Percentiles rank a stretch among this genome's conserved stretches.
Evolutionary conservation across 2,888 invertebrate genomes (phyloP).

Genomic region (Nineta flava): DNA sequence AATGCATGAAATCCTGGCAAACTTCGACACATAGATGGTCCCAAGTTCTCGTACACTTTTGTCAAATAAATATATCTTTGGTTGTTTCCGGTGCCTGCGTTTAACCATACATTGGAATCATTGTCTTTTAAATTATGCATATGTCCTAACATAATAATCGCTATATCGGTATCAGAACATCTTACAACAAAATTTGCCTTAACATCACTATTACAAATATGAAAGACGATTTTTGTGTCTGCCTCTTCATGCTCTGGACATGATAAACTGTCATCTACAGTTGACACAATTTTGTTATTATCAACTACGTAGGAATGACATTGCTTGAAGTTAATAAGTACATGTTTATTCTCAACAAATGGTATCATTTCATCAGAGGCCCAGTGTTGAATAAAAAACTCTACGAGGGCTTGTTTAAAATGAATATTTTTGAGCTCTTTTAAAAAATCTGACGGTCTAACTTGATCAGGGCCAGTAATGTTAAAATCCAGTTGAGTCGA

Average conservation of each 20-base stretch:
- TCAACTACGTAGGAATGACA: constrained; percentile 11
- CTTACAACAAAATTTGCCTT: too few relatives aligned
- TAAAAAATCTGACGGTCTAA: constrained; percentile 13
- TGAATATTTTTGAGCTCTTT: constrained; percentile 15
- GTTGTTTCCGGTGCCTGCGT: constrained; percentile 14
- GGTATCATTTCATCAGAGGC: constrained; percentile 10
- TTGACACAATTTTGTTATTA: constrained; percentile 7
- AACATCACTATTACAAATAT: too few relatives aligned
- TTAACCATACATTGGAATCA: constrained; percentile 13
- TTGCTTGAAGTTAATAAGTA: constrained; percentile 9
- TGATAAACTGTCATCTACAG: constrained; percentile 8
- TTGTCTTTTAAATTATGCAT: constrained; percentile 13
- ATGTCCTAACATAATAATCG: constrained; percentile 15
- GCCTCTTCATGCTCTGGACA: constrained; percentile 12
- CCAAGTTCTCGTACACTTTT: constrained; percentile 10
- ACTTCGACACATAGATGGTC: constrained; percentile 1
- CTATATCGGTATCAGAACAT: constrained; percentile 11
- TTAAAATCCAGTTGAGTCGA: constrained; percentile 13
- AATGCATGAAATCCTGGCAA: too few relatives aligned
- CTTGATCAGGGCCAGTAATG: constrained; percentile 17
- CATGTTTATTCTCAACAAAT: constrained; percentile 10
- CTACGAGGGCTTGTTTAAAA: constrained; percentile 17
- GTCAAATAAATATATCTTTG: constrained; percentile 11
- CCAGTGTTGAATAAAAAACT: constrained; percentile 17
- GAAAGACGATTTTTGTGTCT: constrained; percentile 11